These are phyloP conservation scores for Trissonchulus sp. DNA, from an alignment of 2,888 invertebrate species.

Conservation along the genomic window DNA sequence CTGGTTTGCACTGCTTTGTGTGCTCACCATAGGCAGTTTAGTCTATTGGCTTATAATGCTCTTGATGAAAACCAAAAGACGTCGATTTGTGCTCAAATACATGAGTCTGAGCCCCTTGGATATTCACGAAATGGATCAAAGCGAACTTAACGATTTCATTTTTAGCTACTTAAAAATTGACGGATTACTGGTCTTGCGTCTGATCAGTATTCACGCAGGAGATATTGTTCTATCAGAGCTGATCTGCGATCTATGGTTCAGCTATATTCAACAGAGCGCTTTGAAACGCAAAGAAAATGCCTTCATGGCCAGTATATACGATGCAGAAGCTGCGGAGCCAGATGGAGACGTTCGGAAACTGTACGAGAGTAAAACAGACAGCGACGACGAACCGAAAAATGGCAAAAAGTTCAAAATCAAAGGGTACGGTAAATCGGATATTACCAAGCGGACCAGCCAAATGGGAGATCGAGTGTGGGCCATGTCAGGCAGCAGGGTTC, in stretches of 20 bases:
- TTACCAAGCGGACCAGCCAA: not conserved
- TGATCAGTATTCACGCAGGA: conserved; percentile 18
- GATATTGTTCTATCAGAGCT: conserved; percentile 13
- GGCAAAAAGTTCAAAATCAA: not conserved
- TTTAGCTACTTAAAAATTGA: not conserved
- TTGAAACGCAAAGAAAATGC: not conserved
- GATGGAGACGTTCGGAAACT: not conserved
- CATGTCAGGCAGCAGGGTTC: conserved; percentile 5
- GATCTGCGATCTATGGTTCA: not conserved
- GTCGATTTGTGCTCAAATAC: conserved; percentile 12
- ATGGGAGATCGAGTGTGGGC: conserved; percentile 9
- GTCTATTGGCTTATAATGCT: not conserved
- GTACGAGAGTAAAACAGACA: not conserved
- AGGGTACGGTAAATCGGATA: not conserved
- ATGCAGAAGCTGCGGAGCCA: not conserved
- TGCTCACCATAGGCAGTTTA: not conserved
- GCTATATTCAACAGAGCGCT: not conserved
- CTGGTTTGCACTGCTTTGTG: not conserved
- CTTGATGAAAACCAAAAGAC: not conserved
- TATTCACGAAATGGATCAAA: not conserved
- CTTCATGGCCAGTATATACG: not conserved
- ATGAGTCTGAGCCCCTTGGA: not conserved
- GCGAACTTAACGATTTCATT: conserved; percentile 7
- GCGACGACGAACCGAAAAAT: conserved; percentile 1
- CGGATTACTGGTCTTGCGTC: not conserved